These are phyloP conservation scores for Limulus polyphemus DNA, from an alignment of 2,888 invertebrate species.

Conservation along the genomic window DNA sequence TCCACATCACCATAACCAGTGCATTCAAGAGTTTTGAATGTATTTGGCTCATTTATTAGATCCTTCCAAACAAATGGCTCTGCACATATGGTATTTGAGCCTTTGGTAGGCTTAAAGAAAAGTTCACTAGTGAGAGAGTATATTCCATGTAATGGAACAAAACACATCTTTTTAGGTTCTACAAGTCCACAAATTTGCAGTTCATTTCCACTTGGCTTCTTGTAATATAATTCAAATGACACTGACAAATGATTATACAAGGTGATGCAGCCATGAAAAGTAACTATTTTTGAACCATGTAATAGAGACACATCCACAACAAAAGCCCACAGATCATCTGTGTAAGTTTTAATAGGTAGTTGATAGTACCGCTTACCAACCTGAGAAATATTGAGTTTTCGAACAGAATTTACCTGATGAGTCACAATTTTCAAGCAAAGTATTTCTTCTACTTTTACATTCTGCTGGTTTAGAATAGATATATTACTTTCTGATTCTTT, in stretches of 20 bases:
- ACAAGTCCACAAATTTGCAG: conserved; percentile 60
- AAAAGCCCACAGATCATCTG: conserved; percentile 65
- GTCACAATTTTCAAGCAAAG: conserved; percentile 9
- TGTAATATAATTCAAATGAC: conserved; percentile 65
- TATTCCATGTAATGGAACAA: conserved; percentile 73
- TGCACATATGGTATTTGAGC: conserved; percentile 36
- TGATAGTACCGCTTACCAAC: conserved; percentile 80
- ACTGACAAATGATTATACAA: conserved; percentile 66
- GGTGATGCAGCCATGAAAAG: conserved; percentile 46
- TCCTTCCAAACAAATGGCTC: conserved; percentile 67
- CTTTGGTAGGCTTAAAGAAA: conserved; percentile 55
- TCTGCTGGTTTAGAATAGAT: too few species aligned
- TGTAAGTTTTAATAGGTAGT: conserved; percentile 47
- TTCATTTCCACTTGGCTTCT: conserved; percentile 56
- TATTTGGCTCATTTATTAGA: conserved; percentile 49
- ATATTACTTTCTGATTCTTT: too few species aligned
- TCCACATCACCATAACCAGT: too few species aligned
- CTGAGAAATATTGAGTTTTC: conserved; percentile 62
- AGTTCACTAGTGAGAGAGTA: conserved; percentile 76
- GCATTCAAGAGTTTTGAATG: too few species aligned
- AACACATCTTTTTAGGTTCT: conserved; percentile 51
- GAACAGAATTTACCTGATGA: conserved; percentile 38
- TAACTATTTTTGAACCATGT: conserved; percentile 70
- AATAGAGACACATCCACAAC: conserved; percentile 72
- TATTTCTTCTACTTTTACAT: too few species aligned